Conservation (phyloP, 2,113 vertebrate species). For the Numida meleagris region DNA sequence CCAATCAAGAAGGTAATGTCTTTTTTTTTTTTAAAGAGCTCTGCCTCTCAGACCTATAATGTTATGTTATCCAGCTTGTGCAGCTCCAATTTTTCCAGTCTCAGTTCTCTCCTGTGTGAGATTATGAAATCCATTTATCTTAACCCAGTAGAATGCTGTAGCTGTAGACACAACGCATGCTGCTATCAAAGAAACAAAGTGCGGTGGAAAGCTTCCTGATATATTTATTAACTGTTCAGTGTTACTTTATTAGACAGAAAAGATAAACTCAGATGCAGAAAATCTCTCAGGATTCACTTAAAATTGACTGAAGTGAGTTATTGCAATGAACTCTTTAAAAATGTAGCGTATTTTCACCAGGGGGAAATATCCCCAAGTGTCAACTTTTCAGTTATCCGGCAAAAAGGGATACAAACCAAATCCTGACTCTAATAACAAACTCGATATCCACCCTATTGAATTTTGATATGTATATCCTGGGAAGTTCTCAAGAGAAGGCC, state of each 20-base stretch:
- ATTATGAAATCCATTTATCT: constrained; percentile 74
- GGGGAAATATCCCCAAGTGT: background rate
- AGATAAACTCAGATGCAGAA: background rate
- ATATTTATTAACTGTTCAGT: constrained; percentile 7
- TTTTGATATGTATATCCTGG: background rate
- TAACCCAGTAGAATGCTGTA: constrained; percentile 7
- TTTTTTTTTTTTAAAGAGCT: constrained; percentile 33
- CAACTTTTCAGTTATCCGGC: background rate
- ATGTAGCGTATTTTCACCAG: background rate
- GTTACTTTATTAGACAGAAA: constrained; percentile 2
- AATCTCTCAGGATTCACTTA: background rate
- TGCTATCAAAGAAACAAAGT: constrained; percentile 43
- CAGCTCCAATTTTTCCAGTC: constrained; percentile 28
- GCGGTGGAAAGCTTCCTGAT: background rate
- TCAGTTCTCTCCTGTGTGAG: constrained; percentile 44
- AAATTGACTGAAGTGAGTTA: background rate
- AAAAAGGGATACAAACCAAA: background rate
- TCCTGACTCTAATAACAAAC: background rate
- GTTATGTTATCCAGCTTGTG: constrained; percentile 32
- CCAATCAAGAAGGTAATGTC: constrained; percentile 60
- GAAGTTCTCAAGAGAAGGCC: background rate
- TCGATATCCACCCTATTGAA: background rate
- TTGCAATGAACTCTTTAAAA: background rate
- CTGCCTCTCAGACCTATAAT: constrained; percentile 55
- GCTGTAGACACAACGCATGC: background rate